Evolutionary conservation across 2,113 vertebrate genomes (phyloP).

Genomic region (Arenaria interpres): DNA sequence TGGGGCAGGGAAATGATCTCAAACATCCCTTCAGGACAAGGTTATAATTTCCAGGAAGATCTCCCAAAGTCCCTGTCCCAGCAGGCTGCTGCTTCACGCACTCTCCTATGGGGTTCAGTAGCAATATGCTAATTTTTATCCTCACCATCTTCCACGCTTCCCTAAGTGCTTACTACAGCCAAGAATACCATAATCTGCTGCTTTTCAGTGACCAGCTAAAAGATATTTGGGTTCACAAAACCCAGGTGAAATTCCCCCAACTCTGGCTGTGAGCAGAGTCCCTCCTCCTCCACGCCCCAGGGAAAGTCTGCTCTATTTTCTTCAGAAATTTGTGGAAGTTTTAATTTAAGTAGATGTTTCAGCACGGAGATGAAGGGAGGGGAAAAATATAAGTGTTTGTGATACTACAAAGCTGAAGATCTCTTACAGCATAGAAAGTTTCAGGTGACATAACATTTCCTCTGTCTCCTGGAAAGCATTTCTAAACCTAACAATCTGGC

Average conservation of each 20-base stretch:
- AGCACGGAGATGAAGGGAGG: background rate
- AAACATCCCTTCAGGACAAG: background rate
- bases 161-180: background rate
- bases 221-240: background rate
- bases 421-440: background rate
- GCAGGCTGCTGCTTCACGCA: background rate
- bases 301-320: background rate
- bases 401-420: background rate
- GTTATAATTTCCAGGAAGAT: background rate
- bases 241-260: background rate
- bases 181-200: background rate
- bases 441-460: background rate
- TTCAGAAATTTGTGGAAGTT: background rate
- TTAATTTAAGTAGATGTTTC: background rate
- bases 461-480: background rate
- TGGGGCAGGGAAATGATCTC: background rate
- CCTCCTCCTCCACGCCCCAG: background rate
- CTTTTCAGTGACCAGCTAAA: background rate
- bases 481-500: background rate
- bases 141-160: background rate
- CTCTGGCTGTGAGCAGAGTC: background rate
- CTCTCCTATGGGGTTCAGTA: background rate
- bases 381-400: rapidly evolving
- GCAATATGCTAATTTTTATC: background rate
- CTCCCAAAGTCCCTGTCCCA: background rate